These are phyloP conservation scores for Gymnodraco acuticeps DNA, from an alignment of 2,797 vertebrate species.

Conservation along the genomic window DNA sequence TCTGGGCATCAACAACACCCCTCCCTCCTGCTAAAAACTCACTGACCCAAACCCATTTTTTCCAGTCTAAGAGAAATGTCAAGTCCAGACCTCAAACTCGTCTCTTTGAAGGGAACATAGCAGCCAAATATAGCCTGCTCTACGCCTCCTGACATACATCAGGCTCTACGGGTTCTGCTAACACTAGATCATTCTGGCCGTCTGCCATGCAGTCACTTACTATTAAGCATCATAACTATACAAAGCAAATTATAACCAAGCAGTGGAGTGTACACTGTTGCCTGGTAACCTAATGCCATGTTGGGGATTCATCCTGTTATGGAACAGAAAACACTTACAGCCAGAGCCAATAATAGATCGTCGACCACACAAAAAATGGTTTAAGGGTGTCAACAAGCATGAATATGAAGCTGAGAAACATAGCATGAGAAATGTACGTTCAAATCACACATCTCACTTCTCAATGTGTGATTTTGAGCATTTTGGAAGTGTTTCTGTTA, in stretches of 20 bases:
- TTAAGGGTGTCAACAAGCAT: slow-evolving; percentile 65
- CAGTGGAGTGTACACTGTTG: slow-evolving; percentile 74
- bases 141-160: no score
- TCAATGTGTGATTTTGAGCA: slow-evolving; percentile 2
- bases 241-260: slow-evolving; percentile 75
- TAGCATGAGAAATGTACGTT: slow-evolving; percentile 30
- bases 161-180: slow-evolving; percentile 61
- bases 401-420: slow-evolving; percentile 46
- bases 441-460: slow-evolving; percentile 24
- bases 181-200: slow-evolving; percentile 74
- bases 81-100: slow-evolving; percentile 75
- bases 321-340: slow-evolving; percentile 79
- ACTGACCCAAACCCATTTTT: slow-evolving; percentile 79
- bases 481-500: slow-evolving; percentile 41
- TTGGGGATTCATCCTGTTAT: slow-evolving; percentile 78
- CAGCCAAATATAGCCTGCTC: slow-evolving; percentile 79
- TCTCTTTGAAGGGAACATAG: slow-evolving; percentile 77
- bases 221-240: slow-evolving; percentile 78
- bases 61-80: slow-evolving; percentile 80
- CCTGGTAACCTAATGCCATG: slow-evolving; percentile 81
- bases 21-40: slow-evolving; percentile 68
- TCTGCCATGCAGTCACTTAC: slow-evolving; percentile 78
- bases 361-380: slow-evolving; percentile 66
- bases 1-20: slow-evolving; percentile 73
- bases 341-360: slow-evolving; percentile 74